Base-by-base conservation (phyloP, 2,888 invertebrate species). In the Pollenia griseotomentosa region DNA sequence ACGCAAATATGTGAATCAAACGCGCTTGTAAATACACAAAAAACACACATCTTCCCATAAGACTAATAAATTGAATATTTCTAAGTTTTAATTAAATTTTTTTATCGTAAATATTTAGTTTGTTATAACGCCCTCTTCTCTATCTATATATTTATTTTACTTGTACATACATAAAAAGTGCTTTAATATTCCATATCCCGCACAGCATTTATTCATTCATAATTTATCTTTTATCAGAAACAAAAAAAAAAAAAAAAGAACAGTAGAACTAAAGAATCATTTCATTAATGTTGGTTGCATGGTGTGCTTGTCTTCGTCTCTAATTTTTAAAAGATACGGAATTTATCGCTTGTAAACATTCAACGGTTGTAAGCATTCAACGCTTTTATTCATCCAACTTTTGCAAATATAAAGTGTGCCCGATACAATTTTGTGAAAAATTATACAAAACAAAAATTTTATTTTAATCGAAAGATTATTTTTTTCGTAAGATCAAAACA, bases 1-100 rank as follows among this genome's bases (percentile, higher is more conserved):
- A 1, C 81, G 75, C 9, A 85, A 82, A 82, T 84, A 84, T 55
- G 23, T 81, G 6, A 84, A 87, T 81, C 87, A 87, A 74, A 87
- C 87, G 16, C 87, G 87, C 16, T 42, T 87, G 81, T 87, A 87
- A 87, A 79, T 83, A 83, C 42, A 70, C 9, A 42, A 16, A 23
- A 19, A 5, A 16, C 12, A 19, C 46, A 19, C 16, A 33, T n/a
- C 8, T 53, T 42, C 11, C 9, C 11, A 16, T 51, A 57, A 81
- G 19, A 42, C 65, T 66, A 74, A 48, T 65, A 42, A 73, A 70
- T 51, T 70, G n/a, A 48, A 51, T 23, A 51, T 33, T 57, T 33
- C 48, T 40, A 77, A 70, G 7, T 53, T 77, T 42, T 55, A 77
- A 33, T 48, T 59, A 48, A 23, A 63, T 61, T 40, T 42, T 19